Conservation (phyloP, 2,888 invertebrate species). For the Watsonalla cultraria region DNA sequence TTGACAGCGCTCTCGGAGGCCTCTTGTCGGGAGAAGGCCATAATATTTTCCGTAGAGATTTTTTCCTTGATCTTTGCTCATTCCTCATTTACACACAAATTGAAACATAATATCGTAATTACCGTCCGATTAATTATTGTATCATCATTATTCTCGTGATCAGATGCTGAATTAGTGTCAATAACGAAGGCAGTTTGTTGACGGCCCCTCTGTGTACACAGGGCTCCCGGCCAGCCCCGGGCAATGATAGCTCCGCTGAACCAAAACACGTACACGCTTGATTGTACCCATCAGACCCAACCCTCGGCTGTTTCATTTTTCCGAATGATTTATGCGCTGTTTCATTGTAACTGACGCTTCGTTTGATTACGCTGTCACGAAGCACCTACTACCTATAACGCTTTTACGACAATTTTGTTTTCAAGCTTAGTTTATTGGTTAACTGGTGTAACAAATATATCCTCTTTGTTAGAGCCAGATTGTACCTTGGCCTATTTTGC, state of each 20-base stretch:
- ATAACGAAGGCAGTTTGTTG: background rate
- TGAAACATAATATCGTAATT: too few species aligned
- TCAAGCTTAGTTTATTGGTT: background rate
- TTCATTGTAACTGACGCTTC: constrained; percentile 35
- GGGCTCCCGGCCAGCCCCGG: background rate
- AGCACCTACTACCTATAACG: background rate
- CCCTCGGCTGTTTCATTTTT: constrained; percentile 3
- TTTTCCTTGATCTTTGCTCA: too few species aligned
- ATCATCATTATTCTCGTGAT: too few species aligned
- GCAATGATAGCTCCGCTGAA: constrained; percentile 12
- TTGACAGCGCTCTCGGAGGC: too few species aligned
- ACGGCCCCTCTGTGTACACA: background rate
- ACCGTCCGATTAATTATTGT: too few species aligned
- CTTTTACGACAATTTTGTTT: background rate
- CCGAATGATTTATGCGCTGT: background rate
- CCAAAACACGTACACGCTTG: constrained; percentile 28
- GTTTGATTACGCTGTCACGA: background rate
- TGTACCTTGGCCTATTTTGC: too few species aligned
- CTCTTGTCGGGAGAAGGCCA: too few species aligned
- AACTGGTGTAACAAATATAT: background rate
- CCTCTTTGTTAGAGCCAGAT: background rate
- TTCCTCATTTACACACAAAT: too few species aligned
- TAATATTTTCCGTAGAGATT: too few species aligned
- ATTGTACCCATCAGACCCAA: constrained; percentile 29
- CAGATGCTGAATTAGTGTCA: background rate